phyloP scores from a whole-genome alignment of 2,797 vertebrate species.

The Lophotriccus pileatus region DNA sequence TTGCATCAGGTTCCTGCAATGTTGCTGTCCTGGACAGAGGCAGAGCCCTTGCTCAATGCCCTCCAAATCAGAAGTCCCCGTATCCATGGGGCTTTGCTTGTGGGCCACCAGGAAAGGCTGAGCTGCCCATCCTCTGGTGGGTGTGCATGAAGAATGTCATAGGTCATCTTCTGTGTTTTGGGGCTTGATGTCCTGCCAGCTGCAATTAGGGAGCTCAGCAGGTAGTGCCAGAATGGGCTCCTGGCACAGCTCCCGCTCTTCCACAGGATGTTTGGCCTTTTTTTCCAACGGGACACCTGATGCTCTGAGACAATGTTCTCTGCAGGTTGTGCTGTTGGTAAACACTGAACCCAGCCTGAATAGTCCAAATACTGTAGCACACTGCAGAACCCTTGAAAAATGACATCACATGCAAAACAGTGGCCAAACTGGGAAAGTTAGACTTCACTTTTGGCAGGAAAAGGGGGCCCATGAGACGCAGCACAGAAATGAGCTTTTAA shows the following conservation, averaged over 20 bases:
- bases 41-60: background rate
- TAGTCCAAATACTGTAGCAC: background rate
- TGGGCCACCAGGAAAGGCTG: background rate
- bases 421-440: conserved; percentile 31
- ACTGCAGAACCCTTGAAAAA: background rate
- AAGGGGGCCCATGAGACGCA: background rate
- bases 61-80: background rate
- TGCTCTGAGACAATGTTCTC: background rate
- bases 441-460: conserved; percentile 20
- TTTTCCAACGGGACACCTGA: background rate
- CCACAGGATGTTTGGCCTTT: background rate
- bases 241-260: background rate
- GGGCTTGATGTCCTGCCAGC: conserved; percentile 49
- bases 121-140: background rate
- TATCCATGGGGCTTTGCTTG: background rate
- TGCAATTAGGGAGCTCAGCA: background rate
- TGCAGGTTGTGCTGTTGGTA: background rate
- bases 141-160: background rate
- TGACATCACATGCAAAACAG: conserved; percentile 59
- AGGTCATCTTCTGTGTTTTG: background rate
- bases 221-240: background rate
- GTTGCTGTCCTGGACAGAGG: background rate
- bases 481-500: conserved; percentile 21
- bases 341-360: conserved; percentile 30
- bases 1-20: background rate